phyloP scores from a whole-genome alignment of 2,888 invertebrate genomes.

The Vannuccia rotundouncinata region DNA sequence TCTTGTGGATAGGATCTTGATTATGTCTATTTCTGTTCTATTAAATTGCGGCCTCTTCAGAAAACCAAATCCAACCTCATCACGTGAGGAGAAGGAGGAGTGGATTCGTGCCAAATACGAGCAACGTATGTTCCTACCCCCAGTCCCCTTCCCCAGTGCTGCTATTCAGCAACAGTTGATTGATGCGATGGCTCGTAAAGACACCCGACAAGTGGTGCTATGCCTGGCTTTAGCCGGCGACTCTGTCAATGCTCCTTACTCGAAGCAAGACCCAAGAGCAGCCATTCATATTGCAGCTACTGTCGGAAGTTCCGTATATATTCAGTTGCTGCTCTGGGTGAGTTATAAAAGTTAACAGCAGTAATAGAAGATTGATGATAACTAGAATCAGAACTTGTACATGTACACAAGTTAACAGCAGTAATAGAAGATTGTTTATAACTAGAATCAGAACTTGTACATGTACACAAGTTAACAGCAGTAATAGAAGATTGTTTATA shows the following conservation, averaged over 20 bases:
- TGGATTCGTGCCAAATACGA: constrained; percentile 94
- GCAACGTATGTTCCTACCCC: constrained; percentile 73
- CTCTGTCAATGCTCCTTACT: constrained; percentile 67
- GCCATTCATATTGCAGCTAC: constrained; percentile 82
- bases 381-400: neutral
- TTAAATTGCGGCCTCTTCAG: no score
- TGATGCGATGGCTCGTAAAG: constrained; percentile 56
- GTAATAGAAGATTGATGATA: neutral
- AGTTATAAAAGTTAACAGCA: constrained; percentile 46
- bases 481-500: neutral
- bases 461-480: neutral
- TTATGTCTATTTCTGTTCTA: no score
- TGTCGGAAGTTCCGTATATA: constrained; percentile 71
- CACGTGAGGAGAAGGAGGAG: constrained; percentile 79
- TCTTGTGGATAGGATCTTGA: no score
- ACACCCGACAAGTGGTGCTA: constrained; percentile 61
- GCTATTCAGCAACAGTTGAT: constrained; percentile 61
- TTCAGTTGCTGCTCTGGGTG: constrained; percentile 89
- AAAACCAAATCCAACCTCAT: constrained; percentile 30
- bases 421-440: neutral
- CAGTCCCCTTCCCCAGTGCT: constrained; percentile 61
- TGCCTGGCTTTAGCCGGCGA: constrained; percentile 56
- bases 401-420: neutral
- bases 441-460: neutral
- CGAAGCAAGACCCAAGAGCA: constrained; percentile 69